Percentiles rank a stretch among this genome's conserved stretches.
phyloP scores from a whole-genome alignment of 1,140 invertebrate genomes.

The Drosophila lowei region DNA sequence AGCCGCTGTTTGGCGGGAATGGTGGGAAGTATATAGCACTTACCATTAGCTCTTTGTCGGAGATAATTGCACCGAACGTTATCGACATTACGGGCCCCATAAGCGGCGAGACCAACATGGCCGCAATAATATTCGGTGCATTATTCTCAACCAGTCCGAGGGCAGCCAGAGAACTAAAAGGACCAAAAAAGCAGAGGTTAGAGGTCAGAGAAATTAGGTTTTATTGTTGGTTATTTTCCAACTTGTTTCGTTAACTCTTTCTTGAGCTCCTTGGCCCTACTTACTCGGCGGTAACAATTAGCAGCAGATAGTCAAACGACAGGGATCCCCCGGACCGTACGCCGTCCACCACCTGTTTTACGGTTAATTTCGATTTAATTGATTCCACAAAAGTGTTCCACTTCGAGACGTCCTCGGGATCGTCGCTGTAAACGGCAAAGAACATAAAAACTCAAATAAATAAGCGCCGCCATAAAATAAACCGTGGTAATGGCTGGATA shows the following conservation, averaged over 20 bases:
- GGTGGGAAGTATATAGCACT: slow-evolving; percentile 43
- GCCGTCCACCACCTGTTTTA: slow-evolving; percentile 92
- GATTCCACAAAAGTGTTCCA: slow-evolving; percentile 89
- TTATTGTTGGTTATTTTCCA: background rate
- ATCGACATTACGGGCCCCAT: slow-evolving; percentile 95
- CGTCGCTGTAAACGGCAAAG: slow-evolving; percentile 32
- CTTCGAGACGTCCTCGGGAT: slow-evolving; percentile 84
- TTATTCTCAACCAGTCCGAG: slow-evolving; percentile 86
- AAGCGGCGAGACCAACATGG: slow-evolving; percentile 93
- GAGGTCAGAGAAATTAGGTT: slow-evolving; percentile 14
- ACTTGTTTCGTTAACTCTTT: background rate
- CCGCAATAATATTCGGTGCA: slow-evolving; percentile 92
- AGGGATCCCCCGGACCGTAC: slow-evolving; percentile 90
- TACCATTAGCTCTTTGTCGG: slow-evolving; percentile 86
- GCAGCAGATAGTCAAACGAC: slow-evolving; percentile 91
- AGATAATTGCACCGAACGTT: slow-evolving; percentile 92
- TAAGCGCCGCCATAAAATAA: slow-evolving; percentile 27
- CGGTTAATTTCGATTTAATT: slow-evolving; percentile 90
- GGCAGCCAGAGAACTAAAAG: slow-evolving; percentile 84
- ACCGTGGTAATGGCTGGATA: slow-evolving; percentile 20
- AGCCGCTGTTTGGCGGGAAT: slow-evolving; percentile 16
- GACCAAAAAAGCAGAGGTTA: slow-evolving; percentile 22
- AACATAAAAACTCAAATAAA: slow-evolving; percentile 34
- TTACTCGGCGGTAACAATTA: slow-evolving; percentile 92
- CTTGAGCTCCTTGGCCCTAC: slow-evolving; percentile 52